Percentiles rank a stretch among this genome's conserved stretches.
Conservation (phyloP, 1,140 invertebrate genomes). For the Drosophila setifemur region DNA sequence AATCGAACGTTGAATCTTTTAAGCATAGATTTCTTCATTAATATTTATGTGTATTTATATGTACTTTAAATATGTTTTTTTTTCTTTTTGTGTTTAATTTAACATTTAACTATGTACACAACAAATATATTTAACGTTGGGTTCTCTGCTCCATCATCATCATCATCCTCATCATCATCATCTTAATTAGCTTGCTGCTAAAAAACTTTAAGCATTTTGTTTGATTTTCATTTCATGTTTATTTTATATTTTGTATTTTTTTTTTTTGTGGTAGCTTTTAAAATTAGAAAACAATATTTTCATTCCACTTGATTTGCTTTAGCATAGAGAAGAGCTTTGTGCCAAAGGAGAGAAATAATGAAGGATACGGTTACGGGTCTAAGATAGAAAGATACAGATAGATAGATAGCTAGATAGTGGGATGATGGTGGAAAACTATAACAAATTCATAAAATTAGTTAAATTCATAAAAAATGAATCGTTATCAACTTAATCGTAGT, state of each 20-base stretch:
- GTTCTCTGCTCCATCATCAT: slow-evolving; percentile 19
- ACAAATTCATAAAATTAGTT: slow-evolving; percentile 50
- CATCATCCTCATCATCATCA: slow-evolving; percentile 10
- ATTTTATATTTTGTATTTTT: slow-evolving; percentile 21
- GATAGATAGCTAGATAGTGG: neutral
- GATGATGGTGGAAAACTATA: slow-evolving; percentile 30
- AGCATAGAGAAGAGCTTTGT: slow-evolving; percentile 38
- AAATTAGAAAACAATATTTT: slow-evolving; percentile 79
- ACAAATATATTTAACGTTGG: slow-evolving; percentile 78
- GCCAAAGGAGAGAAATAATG: slow-evolving; percentile 45
- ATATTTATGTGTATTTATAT: slow-evolving; percentile 46
- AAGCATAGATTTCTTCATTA: slow-evolving; percentile 53
- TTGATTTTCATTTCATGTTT: slow-evolving; percentile 42
- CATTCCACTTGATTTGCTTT: slow-evolving; percentile 43
- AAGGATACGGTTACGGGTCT: neutral
- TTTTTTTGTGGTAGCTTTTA: slow-evolving; percentile 52
- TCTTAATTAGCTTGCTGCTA: slow-evolving; percentile 51
- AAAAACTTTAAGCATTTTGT: slow-evolving; percentile 67
- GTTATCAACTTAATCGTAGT: slow-evolving; percentile 59
- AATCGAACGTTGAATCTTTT: slow-evolving; percentile 70
- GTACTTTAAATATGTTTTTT: slow-evolving; percentile 64
- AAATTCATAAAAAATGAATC: slow-evolving; percentile 76
- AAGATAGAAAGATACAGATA: neutral
- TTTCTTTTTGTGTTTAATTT: slow-evolving; percentile 51
- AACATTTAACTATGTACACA: slow-evolving; percentile 80